These are phyloP conservation scores for Lasiurus borealis DNA, from an alignment of 2,113 vertebrate genomes.

Conservation along the genomic window DNA sequence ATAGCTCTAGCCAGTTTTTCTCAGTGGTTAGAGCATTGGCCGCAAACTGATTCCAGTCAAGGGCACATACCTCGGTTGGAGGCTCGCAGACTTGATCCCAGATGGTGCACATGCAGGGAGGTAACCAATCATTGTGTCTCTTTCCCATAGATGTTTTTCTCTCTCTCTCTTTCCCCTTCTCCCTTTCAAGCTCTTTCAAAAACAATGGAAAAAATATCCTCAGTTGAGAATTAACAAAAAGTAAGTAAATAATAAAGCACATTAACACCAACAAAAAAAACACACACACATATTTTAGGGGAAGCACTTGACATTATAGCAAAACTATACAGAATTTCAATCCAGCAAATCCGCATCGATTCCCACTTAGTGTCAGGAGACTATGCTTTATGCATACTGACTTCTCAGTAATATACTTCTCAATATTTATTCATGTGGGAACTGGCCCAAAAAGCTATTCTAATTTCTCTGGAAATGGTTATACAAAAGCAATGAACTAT, in stretches of 20 bases:
- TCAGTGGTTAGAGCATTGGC: too few species aligned
- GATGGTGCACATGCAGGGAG: too few species aligned
- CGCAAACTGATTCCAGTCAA: not conserved
- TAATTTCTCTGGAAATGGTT: not conserved
- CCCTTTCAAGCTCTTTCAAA: not conserved
- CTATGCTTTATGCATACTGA: not conserved
- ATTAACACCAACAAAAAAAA: not conserved
- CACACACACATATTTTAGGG: not conserved
- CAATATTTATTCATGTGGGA: not conserved
- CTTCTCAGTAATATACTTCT: not conserved
- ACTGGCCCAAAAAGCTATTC: not conserved
- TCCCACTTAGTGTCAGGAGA: not conserved
- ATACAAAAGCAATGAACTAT: not conserved
- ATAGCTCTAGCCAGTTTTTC: too few species aligned
- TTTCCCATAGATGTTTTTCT: not conserved
- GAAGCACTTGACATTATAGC: not conserved
- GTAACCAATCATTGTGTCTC: too few species aligned
- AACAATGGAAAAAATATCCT: not conserved
- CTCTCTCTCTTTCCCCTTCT: not conserved
- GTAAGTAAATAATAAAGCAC: too few species aligned
- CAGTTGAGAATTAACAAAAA: not conserved
- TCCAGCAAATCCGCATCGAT: not conserved
- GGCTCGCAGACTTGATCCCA: too few species aligned
- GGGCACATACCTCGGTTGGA: not conserved
- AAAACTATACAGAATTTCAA: not conserved